phyloP scores from a whole-genome alignment of 2,888 invertebrate genomes.

The Achlya flavicornis region DNA sequence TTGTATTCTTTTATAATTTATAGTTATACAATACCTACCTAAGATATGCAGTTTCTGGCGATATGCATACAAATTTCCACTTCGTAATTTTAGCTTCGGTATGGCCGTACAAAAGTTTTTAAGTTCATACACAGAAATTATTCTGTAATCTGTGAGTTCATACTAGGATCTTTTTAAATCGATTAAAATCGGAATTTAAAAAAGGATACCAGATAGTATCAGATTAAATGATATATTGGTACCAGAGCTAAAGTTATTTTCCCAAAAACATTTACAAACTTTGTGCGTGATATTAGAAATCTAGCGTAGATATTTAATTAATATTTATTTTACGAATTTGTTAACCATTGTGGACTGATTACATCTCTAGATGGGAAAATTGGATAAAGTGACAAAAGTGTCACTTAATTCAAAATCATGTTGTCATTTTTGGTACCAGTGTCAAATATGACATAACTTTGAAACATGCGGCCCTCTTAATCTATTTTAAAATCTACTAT shows the following conservation, averaged over 20 bases:
- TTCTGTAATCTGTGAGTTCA: too few species aligned
- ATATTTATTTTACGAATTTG: conserved; percentile 13
- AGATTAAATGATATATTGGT: background rate
- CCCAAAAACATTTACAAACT: conserved; percentile 46
- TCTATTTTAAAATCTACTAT: background rate
- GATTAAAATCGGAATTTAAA: background rate
- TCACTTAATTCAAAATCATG: background rate
- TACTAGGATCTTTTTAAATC: too few species aligned
- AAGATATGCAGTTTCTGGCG: conserved; percentile 51
- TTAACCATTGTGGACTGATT: background rate
- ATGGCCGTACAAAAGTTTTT: too few species aligned
- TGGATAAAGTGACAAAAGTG: background rate
- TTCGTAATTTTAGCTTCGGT: conserved; percentile 14
- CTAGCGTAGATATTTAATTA: conserved; percentile 41
- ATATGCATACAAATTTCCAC: conserved; percentile 47
- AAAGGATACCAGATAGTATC: background rate
- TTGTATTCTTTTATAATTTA: conserved; percentile 15
- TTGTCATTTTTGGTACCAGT: background rate
- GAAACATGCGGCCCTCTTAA: background rate
- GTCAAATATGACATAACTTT: background rate
- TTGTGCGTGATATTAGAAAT: conserved; percentile 58
- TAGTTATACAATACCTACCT: background rate
- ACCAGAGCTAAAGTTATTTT: conserved; percentile 8
- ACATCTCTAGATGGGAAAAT: background rate
- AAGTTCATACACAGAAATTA: too few species aligned